Evolutionary conservation across 2,797 vertebrate species (phyloP), one percentile per base, ranked within the genome.

Genomic region (Natrix natrix): DNA sequence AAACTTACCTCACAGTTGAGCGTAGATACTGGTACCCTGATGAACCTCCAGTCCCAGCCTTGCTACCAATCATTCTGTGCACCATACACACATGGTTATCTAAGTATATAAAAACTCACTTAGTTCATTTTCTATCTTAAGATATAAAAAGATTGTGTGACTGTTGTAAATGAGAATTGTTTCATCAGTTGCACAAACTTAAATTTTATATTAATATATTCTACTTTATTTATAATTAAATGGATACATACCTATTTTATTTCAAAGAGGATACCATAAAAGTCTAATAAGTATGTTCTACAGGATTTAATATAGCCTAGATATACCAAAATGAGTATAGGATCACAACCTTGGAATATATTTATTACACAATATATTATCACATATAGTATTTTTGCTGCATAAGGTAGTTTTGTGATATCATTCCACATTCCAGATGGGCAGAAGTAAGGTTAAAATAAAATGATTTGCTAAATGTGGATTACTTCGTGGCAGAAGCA

Each of bases 61-160:
- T 99, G 97, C 98, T 98, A 94, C 99, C 99, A 93, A 99, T 99
- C 99, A 99, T 99, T 83, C 99, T 98, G 95, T 99, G 99, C 95
- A 99, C 99, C 98, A 99, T 98, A 97, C 99, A 99, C 78, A 99
- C 99, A 0, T 99, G 99, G 95, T 99, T 99, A 96, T 99, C 99
- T 99, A 86, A 89, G 69, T 1, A 93, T 52, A 94, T 0, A 32
- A 28, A 59, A 10, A 91, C 43, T 14, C 52, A 90, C 60, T 87
- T n/a, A 74, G 43, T 57, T 26, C 59, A 26, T 92, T 43, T 13
- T n/a, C 16, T 14, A 83, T 86, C 54, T 55, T 54, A 54, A 32
- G 37, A 86, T 26, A 86, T 5, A 24, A 43, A 90, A 24, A 26
- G 20, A 8, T 61, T 22, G 24, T 3, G 17, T 57, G 54, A 55